Base-by-base conservation (phyloP, 2,888 invertebrate genomes). In the Trissolcus japonicus region DNA sequence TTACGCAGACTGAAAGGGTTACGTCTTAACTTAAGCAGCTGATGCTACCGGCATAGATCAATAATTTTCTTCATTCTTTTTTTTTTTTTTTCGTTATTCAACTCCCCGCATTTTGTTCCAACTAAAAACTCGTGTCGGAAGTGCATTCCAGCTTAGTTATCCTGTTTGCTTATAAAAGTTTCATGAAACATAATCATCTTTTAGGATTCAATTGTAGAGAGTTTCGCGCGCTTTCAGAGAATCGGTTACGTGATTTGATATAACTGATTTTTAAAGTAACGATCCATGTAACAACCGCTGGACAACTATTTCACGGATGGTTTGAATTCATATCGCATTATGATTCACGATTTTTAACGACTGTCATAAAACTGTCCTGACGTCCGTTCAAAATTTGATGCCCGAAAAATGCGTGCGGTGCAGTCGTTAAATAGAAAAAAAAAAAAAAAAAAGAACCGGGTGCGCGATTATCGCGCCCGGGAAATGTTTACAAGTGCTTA, bases 11-110 rank as follows among this genome's bases (percentile, higher is more conserved):
- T 79, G 83, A 83, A 84, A 83, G 84, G 85, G 86, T 82, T 82
- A 79, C 81, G 81, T 82, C 83, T 86, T 82, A 81, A 80, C 82
- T 69, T 65, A 67, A 78, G 79, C 87, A 87, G 87, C 86, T 87
- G 86, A 85, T 86, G 86, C 84, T 80, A 69, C 76, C 63, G 79
- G 55, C 68, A 17, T 51, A 67, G 72, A 68, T 77, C 77, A 77
- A 73, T 77, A 68, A 55, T 41, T 59, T 50, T 35, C 46, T 57
- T 73, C 66, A 61, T 77, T 79, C 69, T 73, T 76, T 76, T 40
- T 76, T 46, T 19, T 19, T 19, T 19, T 19, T 19, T 19, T 14
- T 46, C 60, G 56, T 73, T 56, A 65, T 60, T 53, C 59, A 25
- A 48, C 61, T 46, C 16, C 9, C 16, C 4, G 46, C 7, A 41